Conservation (phyloP, 2,113 vertebrate genomes). For the Malurus melanocephalus region DNA sequence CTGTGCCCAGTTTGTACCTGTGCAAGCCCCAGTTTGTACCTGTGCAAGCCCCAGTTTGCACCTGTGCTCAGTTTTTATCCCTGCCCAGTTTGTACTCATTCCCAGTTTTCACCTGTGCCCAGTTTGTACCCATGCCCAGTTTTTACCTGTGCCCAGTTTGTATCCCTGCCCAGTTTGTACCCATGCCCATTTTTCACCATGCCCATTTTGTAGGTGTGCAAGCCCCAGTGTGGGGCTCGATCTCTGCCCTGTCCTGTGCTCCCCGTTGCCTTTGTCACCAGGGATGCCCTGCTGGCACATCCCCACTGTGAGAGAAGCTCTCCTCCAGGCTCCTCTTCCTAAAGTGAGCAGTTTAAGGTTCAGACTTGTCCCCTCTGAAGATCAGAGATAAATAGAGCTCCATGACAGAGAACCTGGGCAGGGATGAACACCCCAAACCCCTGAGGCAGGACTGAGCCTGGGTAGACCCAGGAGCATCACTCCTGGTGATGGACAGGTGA, state of each 20-base stretch:
- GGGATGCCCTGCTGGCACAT: fast-evolving
- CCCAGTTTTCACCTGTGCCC: neutral
- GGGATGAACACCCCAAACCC: neutral
- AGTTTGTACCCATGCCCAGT: neutral
- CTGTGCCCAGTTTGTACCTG: neutral
- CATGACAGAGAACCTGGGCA: neutral
- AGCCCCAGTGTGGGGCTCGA: neutral
- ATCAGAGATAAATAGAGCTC: neutral
- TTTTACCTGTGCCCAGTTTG: neutral
- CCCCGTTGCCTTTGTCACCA: neutral
- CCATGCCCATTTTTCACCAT: neutral
- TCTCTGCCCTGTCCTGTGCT: neutral
- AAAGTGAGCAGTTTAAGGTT: neutral
- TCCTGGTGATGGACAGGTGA: neutral
- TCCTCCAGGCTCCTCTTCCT: neutral
- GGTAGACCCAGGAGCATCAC: neutral
- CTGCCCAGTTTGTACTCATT: neutral
- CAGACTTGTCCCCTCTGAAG: neutral
- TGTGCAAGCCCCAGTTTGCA: neutral
- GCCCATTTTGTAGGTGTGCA: neutral
- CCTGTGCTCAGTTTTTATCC: neutral
- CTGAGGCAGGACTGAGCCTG: neutral
- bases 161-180: neutral
- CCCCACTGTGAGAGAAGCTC: neutral
- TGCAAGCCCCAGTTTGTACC: neutral